A percentile compares a stretch with the other conserved stretches of the same genome.
Evolutionary conservation across 2,888 invertebrate species (phyloP).

Genomic region (Conistra vaccinii): DNA sequence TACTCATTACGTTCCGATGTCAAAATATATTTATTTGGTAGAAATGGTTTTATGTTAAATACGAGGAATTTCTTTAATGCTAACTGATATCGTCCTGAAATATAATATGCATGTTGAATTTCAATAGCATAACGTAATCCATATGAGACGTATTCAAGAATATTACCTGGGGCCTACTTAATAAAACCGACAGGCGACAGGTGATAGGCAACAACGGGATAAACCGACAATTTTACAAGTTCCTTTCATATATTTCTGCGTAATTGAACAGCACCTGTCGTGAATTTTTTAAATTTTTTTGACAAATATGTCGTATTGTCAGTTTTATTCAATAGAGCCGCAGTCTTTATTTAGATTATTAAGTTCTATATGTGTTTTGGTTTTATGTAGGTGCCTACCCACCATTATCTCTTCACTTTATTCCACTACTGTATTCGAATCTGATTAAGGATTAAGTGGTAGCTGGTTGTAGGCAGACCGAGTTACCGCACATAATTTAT

Average conservation of each 20-base stretch:
- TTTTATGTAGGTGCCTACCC: not conserved
- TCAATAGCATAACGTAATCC: not conserved
- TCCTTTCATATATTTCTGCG: not conserved
- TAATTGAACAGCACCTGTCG: not conserved
- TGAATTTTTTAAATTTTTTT: not conserved
- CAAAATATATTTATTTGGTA: not conserved
- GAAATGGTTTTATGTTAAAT: not conserved
- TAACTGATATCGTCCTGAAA: not conserved
- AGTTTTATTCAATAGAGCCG: not conserved
- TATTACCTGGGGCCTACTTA: not conserved
- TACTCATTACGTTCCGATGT: too few relatives aligned
- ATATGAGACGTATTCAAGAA: not conserved
- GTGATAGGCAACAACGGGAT: not conserved
- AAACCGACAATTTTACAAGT: not conserved
- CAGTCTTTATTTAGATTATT: not conserved
- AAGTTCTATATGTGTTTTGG: not conserved
- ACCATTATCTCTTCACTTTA: not conserved
- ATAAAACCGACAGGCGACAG: not conserved
- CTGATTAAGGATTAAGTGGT: constrained; percentile 27
- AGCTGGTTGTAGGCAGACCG: constrained; percentile 6
- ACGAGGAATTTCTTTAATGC: not conserved
- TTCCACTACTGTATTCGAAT: constrained; percentile 10
- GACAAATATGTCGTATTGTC: not conserved
- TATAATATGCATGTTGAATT: not conserved
- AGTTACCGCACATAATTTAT: constrained; percentile 48